Conservation (phyloP, 2,113 vertebrate genomes). For the Pedionomus torquatus region DNA sequence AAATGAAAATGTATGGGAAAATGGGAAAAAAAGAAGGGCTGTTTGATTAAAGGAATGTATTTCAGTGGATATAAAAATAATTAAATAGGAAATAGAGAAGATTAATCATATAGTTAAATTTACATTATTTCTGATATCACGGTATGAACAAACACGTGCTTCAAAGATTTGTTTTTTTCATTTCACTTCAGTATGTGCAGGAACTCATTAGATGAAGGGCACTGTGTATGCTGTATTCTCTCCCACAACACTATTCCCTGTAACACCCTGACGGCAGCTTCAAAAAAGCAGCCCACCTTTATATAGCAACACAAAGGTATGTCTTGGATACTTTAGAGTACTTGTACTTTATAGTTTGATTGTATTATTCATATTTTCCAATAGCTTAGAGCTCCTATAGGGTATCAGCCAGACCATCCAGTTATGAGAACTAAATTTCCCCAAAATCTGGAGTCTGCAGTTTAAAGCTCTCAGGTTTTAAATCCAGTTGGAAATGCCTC, state of each 20-base stretch:
- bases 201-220: not conserved
- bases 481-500: not conserved
- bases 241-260: not conserved
- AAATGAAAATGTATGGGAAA: not conserved
- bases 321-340: not conserved
- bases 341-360: not conserved
- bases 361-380: not conserved
- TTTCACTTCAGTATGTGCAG: not conserved
- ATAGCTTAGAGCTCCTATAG: not conserved
- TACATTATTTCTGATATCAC: not conserved
- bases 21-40: accelerated
- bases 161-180: not conserved
- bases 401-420: not conserved
- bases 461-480: not conserved
- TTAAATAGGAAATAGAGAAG: not conserved
- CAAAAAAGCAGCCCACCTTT: not conserved
- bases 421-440: not conserved
- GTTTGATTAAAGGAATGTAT: not conserved
- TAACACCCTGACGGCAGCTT: not conserved
- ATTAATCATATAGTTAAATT: not conserved
- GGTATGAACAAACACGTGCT: not conserved
- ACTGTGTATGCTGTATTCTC: no score
- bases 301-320: not conserved
- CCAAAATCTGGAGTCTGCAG: not conserved
- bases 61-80: not conserved